These are phyloP conservation scores for Metopia argyrocephala DNA, from an alignment of 2,888 invertebrate genomes.

Conservation along the genomic window DNA sequence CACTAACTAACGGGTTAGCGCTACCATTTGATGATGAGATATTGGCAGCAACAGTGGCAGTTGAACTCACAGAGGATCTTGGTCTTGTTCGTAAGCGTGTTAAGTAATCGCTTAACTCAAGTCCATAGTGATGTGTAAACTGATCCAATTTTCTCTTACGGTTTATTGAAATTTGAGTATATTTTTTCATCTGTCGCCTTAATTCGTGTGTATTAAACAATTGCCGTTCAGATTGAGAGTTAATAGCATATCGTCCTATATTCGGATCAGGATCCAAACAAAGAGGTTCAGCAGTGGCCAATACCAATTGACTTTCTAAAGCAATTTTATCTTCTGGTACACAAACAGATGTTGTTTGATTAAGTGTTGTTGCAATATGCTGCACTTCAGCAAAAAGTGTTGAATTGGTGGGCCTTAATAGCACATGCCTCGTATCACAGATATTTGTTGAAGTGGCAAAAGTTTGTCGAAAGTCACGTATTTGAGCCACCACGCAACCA, in stretches of 20 bases:
- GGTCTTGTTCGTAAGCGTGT: slow-evolving; percentile 75
- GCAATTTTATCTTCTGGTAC: slow-evolving; percentile 75
- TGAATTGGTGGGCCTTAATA: slow-evolving; percentile 92
- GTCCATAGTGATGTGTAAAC: slow-evolving; percentile 87
- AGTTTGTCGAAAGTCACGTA: slow-evolving; percentile 91
- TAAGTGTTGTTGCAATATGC: slow-evolving; percentile 72
- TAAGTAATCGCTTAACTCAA: slow-evolving; percentile 82
- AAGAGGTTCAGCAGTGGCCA: slow-evolving; percentile 91
- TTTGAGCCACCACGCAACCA: slow-evolving; percentile 94
- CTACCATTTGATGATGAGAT: slow-evolving; percentile 58
- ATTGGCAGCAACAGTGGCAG: slow-evolving; percentile 74
- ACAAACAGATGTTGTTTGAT: slow-evolving; percentile 58
- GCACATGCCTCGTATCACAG: slow-evolving; percentile 91
- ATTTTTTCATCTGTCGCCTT: slow-evolving; percentile 86
- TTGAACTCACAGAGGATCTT: slow-evolving; percentile 64
- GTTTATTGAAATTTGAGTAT: slow-evolving; percentile 89
- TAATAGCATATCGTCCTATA: slow-evolving; percentile 87
- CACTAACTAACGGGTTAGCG: slow-evolving; percentile 71
- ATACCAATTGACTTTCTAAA: slow-evolving; percentile 89
- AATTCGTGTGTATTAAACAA: slow-evolving; percentile 87
- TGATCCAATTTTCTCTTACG: slow-evolving; percentile 93
- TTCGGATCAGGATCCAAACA: slow-evolving; percentile 93
- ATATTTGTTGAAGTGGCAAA: slow-evolving; percentile 85
- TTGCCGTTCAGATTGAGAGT: slow-evolving; percentile 86
- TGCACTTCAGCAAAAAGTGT: slow-evolving; percentile 81